Conservation (phyloP, 2,888 invertebrate species). For the Ormyrus nitidulus region DNA sequence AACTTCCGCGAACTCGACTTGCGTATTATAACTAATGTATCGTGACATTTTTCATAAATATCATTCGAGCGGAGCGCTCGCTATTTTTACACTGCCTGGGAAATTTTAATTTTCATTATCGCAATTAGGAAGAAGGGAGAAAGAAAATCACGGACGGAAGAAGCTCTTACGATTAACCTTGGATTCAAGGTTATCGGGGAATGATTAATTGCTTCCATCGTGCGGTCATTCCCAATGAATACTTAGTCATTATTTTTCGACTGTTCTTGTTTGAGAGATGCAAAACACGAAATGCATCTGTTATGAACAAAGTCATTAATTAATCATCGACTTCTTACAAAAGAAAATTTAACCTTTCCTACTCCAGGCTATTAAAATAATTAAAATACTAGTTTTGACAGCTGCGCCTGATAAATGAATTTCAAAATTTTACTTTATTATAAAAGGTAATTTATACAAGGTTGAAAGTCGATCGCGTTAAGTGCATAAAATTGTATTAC, state of each 20-base stretch:
- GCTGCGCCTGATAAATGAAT: no score
- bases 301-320: slow-evolving; percentile 45
- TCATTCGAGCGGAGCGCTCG: no score
- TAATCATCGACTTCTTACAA: slow-evolving; percentile 37
- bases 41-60: no score
- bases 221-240: slow-evolving; percentile 31
- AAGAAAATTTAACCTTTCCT: neutral
- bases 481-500: no score
- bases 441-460: no score
- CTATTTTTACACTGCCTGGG: no score
- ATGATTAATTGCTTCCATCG: slow-evolving; percentile 53
- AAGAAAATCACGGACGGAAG: slow-evolving; percentile 29
- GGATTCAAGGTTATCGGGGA: slow-evolving; percentile 45
- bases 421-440: no score
- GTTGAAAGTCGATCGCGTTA: no score
- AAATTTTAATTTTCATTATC: no score
- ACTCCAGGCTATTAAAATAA: slow-evolving; percentile 25
- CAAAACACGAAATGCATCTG: slow-evolving; percentile 47
- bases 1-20: no score
- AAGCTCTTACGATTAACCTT: slow-evolving; percentile 41
- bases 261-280: slow-evolving; percentile 46
- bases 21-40: no score
- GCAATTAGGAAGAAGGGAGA: neutral
- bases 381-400: no score
- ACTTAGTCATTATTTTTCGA: slow-evolving; percentile 52